Evolutionary conservation across 2,113 vertebrate species (phyloP).

Genomic region (Clinocottus analis): DNA sequence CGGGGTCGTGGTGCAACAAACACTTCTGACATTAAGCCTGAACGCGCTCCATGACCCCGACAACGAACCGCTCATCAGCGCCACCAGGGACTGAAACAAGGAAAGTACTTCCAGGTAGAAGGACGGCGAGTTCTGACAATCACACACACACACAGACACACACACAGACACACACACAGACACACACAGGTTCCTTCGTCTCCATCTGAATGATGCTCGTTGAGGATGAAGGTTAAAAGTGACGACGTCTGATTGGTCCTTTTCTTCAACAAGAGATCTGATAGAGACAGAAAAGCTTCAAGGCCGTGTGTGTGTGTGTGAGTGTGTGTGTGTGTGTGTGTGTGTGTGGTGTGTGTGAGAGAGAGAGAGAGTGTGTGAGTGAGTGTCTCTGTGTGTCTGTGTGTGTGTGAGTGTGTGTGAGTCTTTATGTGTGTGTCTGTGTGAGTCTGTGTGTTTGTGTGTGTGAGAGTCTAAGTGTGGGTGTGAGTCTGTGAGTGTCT

Average conservation of each 20-base stretch:
- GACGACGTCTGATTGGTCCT: constrained; percentile 38
- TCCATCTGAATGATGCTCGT: constrained; percentile 7
- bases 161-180: constrained; percentile 9
- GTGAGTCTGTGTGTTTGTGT: too few relatives aligned
- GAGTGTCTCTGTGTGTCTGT: too few relatives aligned
- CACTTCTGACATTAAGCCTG: constrained; percentile 32
- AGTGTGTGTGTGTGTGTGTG: too few relatives aligned
- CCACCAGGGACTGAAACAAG: not conserved
- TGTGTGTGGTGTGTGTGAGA: too few relatives aligned
- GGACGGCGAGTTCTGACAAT: not conserved
- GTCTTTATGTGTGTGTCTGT: too few relatives aligned
- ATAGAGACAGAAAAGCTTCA: constrained; percentile 40
- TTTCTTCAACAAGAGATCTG: constrained; percentile 26
- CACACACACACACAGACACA: constrained; percentile 2
- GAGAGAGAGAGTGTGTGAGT: too few relatives aligned
- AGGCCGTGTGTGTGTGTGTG: too few relatives aligned
- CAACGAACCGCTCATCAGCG: constrained; percentile 31
- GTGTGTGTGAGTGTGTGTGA: too few relatives aligned
- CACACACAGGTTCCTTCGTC: not conserved
- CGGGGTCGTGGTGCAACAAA: not conserved
- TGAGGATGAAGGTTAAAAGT: constrained; percentile 41
- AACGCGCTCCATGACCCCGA: constrained; percentile 28
- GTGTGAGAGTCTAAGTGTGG: not conserved
- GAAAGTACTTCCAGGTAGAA: constrained; percentile 5
- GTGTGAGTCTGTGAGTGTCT: not conserved